These are phyloP conservation scores for Jaculus jaculus DNA, from an alignment of 2,113 vertebrate species.

Conservation along the genomic window DNA sequence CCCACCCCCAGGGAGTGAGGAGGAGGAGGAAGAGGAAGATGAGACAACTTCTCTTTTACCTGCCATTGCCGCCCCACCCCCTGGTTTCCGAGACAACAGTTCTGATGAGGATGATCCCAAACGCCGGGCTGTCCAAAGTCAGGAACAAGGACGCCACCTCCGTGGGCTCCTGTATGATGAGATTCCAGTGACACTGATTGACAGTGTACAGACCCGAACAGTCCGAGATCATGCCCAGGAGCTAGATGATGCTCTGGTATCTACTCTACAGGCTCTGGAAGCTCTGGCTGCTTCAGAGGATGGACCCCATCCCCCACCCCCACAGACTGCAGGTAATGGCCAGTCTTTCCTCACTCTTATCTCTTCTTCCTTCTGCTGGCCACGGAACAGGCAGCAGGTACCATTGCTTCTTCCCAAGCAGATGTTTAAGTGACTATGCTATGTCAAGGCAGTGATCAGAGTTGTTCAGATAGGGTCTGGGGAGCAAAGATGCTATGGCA, in stretches of 20 bases:
- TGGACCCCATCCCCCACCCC: slow-evolving; percentile 92
- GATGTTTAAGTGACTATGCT: not conserved
- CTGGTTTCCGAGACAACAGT: slow-evolving; percentile 97
- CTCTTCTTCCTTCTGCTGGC: slow-evolving; percentile 36
- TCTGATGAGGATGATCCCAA: slow-evolving; percentile 97
- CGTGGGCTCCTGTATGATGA: slow-evolving; percentile 89
- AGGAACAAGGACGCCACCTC: slow-evolving; percentile 83
- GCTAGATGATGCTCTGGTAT: slow-evolving; percentile 97
- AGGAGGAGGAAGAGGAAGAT: slow-evolving; percentile 85
- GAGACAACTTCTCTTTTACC: slow-evolving; percentile 88
- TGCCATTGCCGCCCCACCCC: slow-evolving; percentile 95
- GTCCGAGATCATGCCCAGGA: slow-evolving; percentile 97
- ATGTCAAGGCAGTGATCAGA: slow-evolving; percentile 20
- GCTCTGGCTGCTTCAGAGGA: slow-evolving; percentile 98
- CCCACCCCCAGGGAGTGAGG: slow-evolving; percentile 95
- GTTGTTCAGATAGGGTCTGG: not conserved
- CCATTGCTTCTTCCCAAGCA: slow-evolving; percentile 32
- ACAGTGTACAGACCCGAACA: slow-evolving; percentile 93
- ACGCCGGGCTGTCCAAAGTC: slow-evolving; percentile 84
- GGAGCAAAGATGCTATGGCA: not conserved
- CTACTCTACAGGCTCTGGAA: slow-evolving; percentile 97
- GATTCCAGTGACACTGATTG: slow-evolving; percentile 96
- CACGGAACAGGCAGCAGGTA: slow-evolving; percentile 30
- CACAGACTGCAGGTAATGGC: slow-evolving; percentile 95
- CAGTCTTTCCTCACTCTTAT: slow-evolving; percentile 10